A percentile compares a stretch with the other conserved stretches of the same genome.
Evolutionary conservation across 2,797 vertebrate genomes (phyloP).

Genomic region (Botia almorhae): DNA sequence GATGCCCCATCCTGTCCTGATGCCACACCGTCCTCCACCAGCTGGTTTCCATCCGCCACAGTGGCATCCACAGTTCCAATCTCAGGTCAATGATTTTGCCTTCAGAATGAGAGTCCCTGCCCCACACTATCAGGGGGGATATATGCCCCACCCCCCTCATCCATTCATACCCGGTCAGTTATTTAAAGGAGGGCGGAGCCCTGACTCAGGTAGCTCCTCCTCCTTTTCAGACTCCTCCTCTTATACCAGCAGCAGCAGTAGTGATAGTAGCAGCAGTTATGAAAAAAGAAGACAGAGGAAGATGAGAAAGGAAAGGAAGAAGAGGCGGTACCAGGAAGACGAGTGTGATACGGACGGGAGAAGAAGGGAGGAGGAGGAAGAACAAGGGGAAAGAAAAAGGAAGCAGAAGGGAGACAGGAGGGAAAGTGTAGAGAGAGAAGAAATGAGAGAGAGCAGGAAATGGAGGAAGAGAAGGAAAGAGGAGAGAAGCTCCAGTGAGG

Average conservation of each 20-base stretch:
- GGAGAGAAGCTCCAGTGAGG: conserved; percentile 25
- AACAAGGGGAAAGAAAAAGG: conserved; percentile 42
- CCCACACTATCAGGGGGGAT: conserved; percentile 32
- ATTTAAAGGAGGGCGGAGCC: conserved; percentile 41
- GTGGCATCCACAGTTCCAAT: conserved; percentile 41
- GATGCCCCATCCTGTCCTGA: conserved; percentile 55
- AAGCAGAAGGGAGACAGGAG: conserved; percentile 59
- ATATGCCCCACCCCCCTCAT: conserved; percentile 38
- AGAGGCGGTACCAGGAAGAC: conserved; percentile 48
- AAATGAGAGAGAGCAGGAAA: conserved; percentile 54
- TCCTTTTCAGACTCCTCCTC: conserved; percentile 57
- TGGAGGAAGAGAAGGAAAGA: conserved; percentile 44
- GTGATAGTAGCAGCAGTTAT: conserved; percentile 64
- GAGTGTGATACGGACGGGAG: conserved; percentile 52
- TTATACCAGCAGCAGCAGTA: conserved; percentile 58
- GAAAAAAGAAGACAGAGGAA: conserved; percentile 62
- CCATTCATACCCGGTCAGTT: conserved; percentile 45
- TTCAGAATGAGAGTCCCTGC: conserved; percentile 33
- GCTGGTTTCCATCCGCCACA: conserved; percentile 22
- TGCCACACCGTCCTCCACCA: conserved; percentile 54
- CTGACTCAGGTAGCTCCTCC: conserved; percentile 51
- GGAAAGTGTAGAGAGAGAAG: conserved; percentile 53
- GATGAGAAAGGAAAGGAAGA: conserved; percentile 49
- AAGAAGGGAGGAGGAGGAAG: conserved; percentile 39
- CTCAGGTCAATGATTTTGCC: conserved; percentile 24